These are phyloP conservation scores for Fragum fragum DNA, from an alignment of 2,888 invertebrate species.

Conservation along the genomic window DNA sequence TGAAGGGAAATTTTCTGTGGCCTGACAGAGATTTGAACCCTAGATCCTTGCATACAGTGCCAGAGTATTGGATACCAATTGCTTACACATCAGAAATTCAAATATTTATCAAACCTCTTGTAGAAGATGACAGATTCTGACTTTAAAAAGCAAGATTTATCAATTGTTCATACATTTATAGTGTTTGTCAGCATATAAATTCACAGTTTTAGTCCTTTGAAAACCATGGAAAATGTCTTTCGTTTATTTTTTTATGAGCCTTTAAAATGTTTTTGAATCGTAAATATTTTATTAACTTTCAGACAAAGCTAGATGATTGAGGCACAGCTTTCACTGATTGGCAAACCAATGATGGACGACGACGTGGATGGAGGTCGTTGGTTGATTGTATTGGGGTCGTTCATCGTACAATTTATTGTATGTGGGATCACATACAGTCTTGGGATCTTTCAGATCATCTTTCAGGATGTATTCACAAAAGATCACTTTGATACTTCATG, in stretches of 20 bases:
- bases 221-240: not conserved
- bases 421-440: conserved; percentile 84
- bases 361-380: conserved; percentile 73
- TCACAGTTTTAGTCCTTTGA: not conserved
- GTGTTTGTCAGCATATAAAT: not conserved
- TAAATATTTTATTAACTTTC: not conserved
- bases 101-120: too few species aligned
- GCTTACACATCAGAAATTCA: too few species aligned
- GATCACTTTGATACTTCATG: conserved; percentile 83
- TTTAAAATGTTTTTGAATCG: not conserved
- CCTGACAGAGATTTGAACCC: too few species aligned
- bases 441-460: conserved; percentile 82
- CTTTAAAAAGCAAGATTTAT: too few species aligned
- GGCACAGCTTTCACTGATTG: conserved; percentile 10
- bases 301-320: conserved; percentile 77
- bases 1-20: too few species aligned
- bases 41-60: too few species aligned
- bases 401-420: conserved; percentile 83
- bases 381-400: conserved; percentile 81
- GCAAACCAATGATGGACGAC: conserved; percentile 59
- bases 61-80: too few species aligned
- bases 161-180: too few species aligned
- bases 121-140: too few species aligned
- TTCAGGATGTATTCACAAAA: conserved; percentile 78
- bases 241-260: not conserved